phyloP scores from a whole-genome alignment of 2,888 invertebrate genomes.

The Tanaodytes sp. region DNA sequence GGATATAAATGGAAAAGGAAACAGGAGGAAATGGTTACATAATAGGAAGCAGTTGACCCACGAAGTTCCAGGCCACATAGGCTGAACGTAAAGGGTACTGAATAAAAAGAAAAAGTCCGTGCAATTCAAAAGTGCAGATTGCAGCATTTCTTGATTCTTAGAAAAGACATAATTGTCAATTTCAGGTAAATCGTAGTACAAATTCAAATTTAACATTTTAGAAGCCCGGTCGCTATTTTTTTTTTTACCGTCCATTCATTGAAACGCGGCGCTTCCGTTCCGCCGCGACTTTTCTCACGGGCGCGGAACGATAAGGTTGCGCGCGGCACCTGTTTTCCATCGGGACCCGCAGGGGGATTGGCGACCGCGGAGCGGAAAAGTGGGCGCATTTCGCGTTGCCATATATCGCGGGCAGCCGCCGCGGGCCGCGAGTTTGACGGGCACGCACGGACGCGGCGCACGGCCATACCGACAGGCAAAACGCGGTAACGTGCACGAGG shows the following conservation, averaged over 20 bases:
- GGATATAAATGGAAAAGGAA: too few species aligned
- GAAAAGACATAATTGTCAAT: too few species aligned
- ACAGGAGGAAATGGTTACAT: too few species aligned
- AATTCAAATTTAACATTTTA: too few species aligned
- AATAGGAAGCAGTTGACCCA: too few species aligned
- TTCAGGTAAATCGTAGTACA: too few species aligned
- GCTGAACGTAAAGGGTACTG: too few species aligned
- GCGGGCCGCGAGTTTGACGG: conserved; percentile 43
- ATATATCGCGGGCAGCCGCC: conserved; percentile 42
- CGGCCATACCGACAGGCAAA: conserved; percentile 42
- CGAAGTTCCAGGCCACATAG: too few species aligned
- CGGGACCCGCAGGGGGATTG: conserved; percentile 56
- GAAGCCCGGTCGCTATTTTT: too few species aligned
- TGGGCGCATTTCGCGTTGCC: conserved; percentile 48
- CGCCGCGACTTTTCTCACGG: conserved; percentile 39
- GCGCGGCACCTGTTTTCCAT: conserved; percentile 60
- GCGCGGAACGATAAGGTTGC: conserved; percentile 45
- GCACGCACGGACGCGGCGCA: conserved; percentile 30
- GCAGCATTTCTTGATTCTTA: too few species aligned
- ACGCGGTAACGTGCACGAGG: conserved; percentile 61
- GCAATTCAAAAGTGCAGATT: too few species aligned
- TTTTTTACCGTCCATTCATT: conserved; percentile 39
- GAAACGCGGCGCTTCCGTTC: conserved; percentile 39
- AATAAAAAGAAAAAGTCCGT: too few species aligned
- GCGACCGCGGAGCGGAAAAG: conserved; percentile 39